Evolutionary conservation across 2,888 invertebrate genomes (phyloP).

Genomic region (Zonitis immaculata): DNA sequence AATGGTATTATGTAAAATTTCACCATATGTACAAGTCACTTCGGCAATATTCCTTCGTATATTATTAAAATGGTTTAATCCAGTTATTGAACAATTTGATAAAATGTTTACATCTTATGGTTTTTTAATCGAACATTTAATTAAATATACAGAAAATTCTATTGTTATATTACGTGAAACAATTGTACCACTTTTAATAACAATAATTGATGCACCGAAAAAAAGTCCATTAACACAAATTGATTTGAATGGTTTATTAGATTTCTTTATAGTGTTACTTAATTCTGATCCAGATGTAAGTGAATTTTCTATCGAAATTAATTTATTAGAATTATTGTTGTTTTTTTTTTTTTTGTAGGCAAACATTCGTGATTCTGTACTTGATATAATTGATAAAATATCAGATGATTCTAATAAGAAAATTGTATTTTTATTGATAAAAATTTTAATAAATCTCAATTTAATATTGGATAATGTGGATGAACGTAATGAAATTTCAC

Average conservation of each 20-base stretch:
- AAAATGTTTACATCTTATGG: background rate
- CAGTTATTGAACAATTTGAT: background rate
- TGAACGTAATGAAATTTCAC: background rate
- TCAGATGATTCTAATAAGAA: background rate
- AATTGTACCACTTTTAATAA: slow-evolving; percentile 15
- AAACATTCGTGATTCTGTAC: background rate
- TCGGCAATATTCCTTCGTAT: background rate
- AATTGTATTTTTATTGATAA: background rate
- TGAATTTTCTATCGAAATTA: background rate
- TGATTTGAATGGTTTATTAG: slow-evolving; percentile 14
- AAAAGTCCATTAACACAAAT: slow-evolving; percentile 18
- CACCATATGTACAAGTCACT: background rate
- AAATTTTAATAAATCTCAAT: background rate
- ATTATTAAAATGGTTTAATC: background rate
- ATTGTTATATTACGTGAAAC: slow-evolving; percentile 12
- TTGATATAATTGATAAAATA: background rate
- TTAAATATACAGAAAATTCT: background rate
- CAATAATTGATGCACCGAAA: slow-evolving; percentile 13
- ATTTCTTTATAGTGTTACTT: slow-evolving; percentile 11
- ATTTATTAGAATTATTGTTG: background rate
- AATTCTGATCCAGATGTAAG: slow-evolving; percentile 1
- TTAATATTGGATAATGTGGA: background rate
- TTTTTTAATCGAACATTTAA: slow-evolving; percentile 2
- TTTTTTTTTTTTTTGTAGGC: background rate
- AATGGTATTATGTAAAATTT: background rate